Conservation (phyloP, 2,797 vertebrate species). For the Crenichthys baileyi region DNA sequence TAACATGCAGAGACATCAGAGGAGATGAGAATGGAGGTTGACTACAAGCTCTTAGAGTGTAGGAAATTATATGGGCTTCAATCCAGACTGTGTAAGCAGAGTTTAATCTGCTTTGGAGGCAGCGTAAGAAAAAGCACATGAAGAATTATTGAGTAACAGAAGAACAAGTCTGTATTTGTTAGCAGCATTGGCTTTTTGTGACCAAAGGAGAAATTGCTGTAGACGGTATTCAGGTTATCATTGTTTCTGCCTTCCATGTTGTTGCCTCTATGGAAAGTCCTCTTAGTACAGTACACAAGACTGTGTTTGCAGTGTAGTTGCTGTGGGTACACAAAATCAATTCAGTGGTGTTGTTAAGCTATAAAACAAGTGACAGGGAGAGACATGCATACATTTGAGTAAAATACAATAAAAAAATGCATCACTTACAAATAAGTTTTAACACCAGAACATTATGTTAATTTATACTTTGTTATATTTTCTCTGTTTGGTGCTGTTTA, state of each 20-base stretch:
- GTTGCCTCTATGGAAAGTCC: neutral
- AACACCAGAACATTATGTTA: neutral
- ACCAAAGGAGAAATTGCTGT: slow-evolving; percentile 44
- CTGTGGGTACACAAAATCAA: neutral
- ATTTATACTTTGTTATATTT: neutral
- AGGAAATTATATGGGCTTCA: slow-evolving; percentile 13
- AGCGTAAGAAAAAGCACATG: slow-evolving; percentile 69
- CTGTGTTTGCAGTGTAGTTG: neutral
- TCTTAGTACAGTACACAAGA: slow-evolving; percentile 2
- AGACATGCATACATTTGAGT: neutral
- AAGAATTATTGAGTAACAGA: slow-evolving; percentile 32
- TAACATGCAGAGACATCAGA: neutral
- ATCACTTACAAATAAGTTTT: neutral
- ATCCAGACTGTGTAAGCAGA: slow-evolving; percentile 18
- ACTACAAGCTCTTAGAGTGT: slow-evolving; percentile 2
- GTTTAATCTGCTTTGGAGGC: slow-evolving; percentile 67
- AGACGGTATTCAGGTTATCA: slow-evolving; percentile 38
- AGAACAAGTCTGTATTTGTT: slow-evolving; percentile 52
- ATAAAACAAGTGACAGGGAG: slow-evolving; percentile 8
- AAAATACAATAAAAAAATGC: neutral
- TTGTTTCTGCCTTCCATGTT: neutral
- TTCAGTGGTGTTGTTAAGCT: neutral
- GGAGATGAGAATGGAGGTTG: neutral
- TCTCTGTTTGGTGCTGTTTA: neutral
- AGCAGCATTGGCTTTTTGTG: slow-evolving; percentile 49